Conservation (phyloP, 2,113 vertebrate species). For the Platysternon megacephalum region DNA sequence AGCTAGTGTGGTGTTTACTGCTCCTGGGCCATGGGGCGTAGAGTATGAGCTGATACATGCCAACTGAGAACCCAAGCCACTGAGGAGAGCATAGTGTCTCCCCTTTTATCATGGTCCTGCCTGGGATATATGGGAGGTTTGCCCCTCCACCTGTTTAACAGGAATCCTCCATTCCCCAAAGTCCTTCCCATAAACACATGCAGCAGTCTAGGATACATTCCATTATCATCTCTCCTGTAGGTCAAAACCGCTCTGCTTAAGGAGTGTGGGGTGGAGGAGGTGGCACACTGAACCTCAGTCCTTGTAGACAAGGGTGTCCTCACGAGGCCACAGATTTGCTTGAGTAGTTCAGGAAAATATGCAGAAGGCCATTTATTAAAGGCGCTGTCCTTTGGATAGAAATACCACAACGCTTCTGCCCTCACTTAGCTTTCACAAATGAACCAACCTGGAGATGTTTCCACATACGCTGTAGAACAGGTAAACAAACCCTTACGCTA, state of each 20-base stretch:
- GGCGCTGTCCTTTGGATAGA: neutral
- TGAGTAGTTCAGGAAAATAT: neutral
- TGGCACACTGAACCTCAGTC: neutral
- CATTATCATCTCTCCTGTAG: neutral
- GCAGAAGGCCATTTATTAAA: neutral
- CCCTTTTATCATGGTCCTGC: neutral
- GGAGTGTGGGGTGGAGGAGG: neutral
- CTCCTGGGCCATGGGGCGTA: neutral
- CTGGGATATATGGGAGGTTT: fast-evolving
- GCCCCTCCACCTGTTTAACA: neutral
- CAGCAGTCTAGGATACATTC: fast-evolving
- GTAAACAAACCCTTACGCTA: neutral
- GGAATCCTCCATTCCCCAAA: neutral
- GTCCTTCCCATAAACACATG: neutral
- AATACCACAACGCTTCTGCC: neutral
- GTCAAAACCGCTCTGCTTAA: neutral
- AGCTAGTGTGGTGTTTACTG: neutral
- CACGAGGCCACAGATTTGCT: fast-evolving
- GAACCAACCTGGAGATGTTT: neutral
- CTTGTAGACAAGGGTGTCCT: neutral
- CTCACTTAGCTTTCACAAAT: neutral
- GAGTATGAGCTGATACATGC: neutral
- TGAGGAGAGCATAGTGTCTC: neutral
- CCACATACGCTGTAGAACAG: neutral
- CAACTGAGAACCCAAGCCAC: neutral